These are phyloP conservation scores for Agonopterix subpropinquella DNA, from an alignment of 2,888 invertebrate species.

Conservation along the genomic window DNA sequence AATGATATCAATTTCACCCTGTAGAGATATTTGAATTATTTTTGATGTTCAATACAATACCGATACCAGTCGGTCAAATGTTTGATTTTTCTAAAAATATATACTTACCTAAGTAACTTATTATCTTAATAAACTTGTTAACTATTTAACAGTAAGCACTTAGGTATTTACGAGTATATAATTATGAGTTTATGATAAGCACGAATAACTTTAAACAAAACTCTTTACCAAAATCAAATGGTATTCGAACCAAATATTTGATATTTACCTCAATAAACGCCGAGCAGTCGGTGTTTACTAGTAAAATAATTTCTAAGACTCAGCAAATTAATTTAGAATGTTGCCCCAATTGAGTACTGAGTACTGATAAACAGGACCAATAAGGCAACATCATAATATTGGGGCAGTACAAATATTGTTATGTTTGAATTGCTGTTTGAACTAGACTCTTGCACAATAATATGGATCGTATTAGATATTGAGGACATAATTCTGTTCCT, in stretches of 20 bases:
- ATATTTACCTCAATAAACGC: slow-evolving; percentile 57
- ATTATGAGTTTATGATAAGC: too few species aligned
- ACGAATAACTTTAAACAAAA: slow-evolving; percentile 21
- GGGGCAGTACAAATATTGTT: slow-evolving; percentile 6
- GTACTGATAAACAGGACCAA: slow-evolving; percentile 38
- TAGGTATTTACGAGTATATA: too few species aligned
- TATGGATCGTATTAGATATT: not conserved
- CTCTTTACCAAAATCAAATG: slow-evolving; percentile 28
- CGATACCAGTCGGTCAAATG: too few species aligned
- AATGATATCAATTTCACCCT: too few species aligned
- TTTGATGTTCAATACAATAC: too few species aligned
- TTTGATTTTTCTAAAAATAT: too few species aligned
- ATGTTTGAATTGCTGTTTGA: not conserved
- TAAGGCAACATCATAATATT: slow-evolving; percentile 3
- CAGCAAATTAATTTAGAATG: slow-evolving; percentile 62
- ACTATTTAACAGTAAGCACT: too few species aligned
- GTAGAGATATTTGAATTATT: too few species aligned
- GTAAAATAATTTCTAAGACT: slow-evolving; percentile 63
- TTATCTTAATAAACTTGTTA: too few species aligned
- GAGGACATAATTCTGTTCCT: not conserved
- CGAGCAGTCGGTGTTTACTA: slow-evolving; percentile 43
- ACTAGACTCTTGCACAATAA: too few species aligned
- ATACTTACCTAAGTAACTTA: too few species aligned
- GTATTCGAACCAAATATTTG: slow-evolving; percentile 50
- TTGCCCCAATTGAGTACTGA: slow-evolving; percentile 34